These are phyloP conservation scores for Aphis craccivora DNA, from an alignment of 1,140 invertebrate species.

Conservation along the genomic window DNA sequence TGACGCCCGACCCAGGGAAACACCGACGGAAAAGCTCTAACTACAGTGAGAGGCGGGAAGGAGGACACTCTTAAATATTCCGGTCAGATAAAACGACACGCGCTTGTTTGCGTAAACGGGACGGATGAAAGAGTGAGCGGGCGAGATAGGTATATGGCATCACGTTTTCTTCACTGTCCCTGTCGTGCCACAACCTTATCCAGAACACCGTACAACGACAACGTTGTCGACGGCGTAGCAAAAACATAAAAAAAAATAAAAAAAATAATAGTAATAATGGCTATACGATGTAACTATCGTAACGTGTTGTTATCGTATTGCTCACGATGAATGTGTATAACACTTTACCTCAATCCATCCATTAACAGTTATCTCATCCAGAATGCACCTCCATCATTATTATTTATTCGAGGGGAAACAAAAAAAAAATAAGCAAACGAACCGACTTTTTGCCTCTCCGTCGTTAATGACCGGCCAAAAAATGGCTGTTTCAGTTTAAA, in stretches of 20 bases:
- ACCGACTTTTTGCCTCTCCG: background rate
- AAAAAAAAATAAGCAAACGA: background rate
- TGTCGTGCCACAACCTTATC: background rate
- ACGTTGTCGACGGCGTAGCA: background rate
- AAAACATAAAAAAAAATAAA: background rate
- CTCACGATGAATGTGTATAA: background rate
- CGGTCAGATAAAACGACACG: conserved; percentile 54
- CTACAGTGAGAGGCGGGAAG: accelerated
- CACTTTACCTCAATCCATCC: conserved; percentile 10
- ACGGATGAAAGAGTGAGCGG: background rate
- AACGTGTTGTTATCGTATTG: no score
- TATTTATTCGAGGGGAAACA: background rate
- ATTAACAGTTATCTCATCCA: background rate
- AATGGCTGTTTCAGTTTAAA: background rate
- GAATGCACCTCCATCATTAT: background rate
- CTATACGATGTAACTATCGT: no score
- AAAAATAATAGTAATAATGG: background rate
- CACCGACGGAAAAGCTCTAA: background rate
- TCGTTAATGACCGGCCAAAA: background rate
- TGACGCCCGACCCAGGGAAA: background rate
- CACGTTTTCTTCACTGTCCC: conserved; percentile 19
- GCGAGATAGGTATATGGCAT: background rate
- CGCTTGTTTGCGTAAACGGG: conserved; percentile 52
- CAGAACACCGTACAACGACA: background rate
- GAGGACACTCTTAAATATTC: conserved; percentile 38